These are phyloP conservation scores for Pelochelys cantorii DNA, from an alignment of 2,797 vertebrate genomes.

Conservation along the genomic window DNA sequence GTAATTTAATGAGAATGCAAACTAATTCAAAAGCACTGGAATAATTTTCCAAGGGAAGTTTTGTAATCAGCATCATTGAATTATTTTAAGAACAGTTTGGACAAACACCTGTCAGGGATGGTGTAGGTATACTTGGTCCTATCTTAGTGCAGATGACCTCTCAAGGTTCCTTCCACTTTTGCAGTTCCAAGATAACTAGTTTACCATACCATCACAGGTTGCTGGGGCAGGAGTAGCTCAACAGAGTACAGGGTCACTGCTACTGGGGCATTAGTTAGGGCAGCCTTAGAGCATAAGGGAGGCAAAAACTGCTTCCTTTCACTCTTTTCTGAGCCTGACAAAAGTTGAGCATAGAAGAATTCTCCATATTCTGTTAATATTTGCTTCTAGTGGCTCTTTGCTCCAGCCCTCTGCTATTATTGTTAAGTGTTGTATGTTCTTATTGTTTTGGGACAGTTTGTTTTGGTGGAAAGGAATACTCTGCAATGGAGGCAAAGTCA, in stretches of 20 bases:
- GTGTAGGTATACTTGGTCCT: not conserved
- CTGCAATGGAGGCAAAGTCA: not conserved
- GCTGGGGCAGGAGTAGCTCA: not conserved
- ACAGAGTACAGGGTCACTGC: accelerated
- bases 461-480: not conserved
- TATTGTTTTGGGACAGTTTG: not conserved
- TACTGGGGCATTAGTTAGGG: not conserved
- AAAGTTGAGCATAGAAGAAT: not conserved
- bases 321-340: not conserved
- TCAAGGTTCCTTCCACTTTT: not conserved
- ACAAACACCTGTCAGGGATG: not conserved
- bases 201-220: not conserved
- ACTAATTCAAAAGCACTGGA: not conserved
- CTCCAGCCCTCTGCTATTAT: accelerated
- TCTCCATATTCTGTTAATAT: not conserved
- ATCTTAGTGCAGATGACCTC: not conserved
- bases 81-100: not conserved
- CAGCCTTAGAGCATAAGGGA: not conserved
- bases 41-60: too few relatives aligned
- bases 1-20: not conserved
- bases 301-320: not conserved
- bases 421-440: not conserved
- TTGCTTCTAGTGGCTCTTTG: not conserved
- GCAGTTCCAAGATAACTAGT: not conserved
- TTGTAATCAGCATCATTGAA: not conserved